Evolutionary conservation across 2,113 vertebrate genomes (phyloP), one percentile per base, ranked within the genome.

Genomic region (Turdus rufiventris): DNA sequence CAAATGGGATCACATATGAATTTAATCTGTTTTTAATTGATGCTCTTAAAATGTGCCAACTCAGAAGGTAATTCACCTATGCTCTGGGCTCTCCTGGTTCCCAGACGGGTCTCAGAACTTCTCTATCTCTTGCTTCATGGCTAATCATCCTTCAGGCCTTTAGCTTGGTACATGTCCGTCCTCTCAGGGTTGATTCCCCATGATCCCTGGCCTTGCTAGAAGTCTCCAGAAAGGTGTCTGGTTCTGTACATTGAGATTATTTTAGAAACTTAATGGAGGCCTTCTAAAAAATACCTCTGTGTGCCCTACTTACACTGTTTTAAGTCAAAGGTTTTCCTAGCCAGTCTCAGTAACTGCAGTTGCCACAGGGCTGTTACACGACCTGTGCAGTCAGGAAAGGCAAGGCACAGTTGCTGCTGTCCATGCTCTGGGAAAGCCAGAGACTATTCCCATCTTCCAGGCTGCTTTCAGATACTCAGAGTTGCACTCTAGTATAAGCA

Each of bases 1-100:
- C 50, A 88, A 70, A 81, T 24, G 66, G 26, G 63, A 70, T 74
- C 60, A 29, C 23, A 65, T 43, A 45, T 24, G 2, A 75, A 85
- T 85, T 94, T 87, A 83, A 94, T 94, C 34, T 73, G 54, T 4
- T 91, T 93, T 95, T 79, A 85, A 96, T 45, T 79, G 71, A 62
- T 70, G 85, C n/a, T 83, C 31, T 88, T 67, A 33, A 88, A 93
- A 88, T 70, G 21, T 73, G 56, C 29, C 19, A 25, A 53, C 3
- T 83, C 60, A 60, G 23, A 80, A 83, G 24, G 19, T 51, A 29
- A 31, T 54, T 66, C 16, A 33, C 38, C 17, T 88, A 9, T 26
- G 70, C 62, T 43, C 42, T 83, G 54, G 91, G 74, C 42, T 73
- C 40, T 93, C 29, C 54, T 66, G 78, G 28, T 75, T 58, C 88